Evolutionary conservation across 2,888 invertebrate genomes (phyloP).

Genomic region (Argynnis bischoffii): DNA sequence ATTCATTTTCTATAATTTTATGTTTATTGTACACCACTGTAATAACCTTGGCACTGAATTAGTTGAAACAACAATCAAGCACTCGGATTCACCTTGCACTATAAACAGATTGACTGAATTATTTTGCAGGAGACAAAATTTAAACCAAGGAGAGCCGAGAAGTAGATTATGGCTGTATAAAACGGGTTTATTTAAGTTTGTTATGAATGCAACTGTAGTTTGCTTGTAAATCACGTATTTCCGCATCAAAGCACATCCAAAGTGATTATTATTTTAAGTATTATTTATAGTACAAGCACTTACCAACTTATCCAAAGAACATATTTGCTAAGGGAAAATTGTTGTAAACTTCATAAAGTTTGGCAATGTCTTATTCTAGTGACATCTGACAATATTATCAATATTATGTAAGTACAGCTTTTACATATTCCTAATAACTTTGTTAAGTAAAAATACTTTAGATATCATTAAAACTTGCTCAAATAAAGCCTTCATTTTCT

Average conservation of each 20-base stretch:
- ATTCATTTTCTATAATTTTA: constrained; percentile 26
- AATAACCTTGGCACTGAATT: constrained; percentile 31
- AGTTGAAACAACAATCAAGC: constrained; percentile 22
- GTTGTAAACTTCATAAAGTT: no score
- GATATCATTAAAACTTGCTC: neutral
- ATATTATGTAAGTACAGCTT: neutral
- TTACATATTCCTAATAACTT: neutral
- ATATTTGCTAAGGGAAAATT: no score
- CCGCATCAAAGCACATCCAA: constrained; percentile 15
- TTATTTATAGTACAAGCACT: constrained; percentile 16
- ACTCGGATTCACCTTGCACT: constrained; percentile 25
- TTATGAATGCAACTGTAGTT: constrained; percentile 30
- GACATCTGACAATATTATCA: no score
- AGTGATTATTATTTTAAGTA: constrained; percentile 10
- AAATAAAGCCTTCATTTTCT: constrained; percentile 54
- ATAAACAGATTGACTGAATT: constrained; percentile 12
- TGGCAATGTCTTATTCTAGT: no score
- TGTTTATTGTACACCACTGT: constrained; percentile 31
- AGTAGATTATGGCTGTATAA: constrained; percentile 15
- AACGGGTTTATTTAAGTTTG: constrained; percentile 18
- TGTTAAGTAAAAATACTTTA: neutral
- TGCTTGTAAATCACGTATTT: constrained; percentile 25
- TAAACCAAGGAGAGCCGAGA: constrained; percentile 22
- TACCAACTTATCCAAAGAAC: neutral
- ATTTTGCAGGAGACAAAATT: constrained; percentile 7